Percentiles rank a stretch among this genome's conserved stretches.
These are phyloP conservation scores for Dromiciops gliroides DNA, from an alignment of 2,113 vertebrate genomes.

Conservation along the genomic window DNA sequence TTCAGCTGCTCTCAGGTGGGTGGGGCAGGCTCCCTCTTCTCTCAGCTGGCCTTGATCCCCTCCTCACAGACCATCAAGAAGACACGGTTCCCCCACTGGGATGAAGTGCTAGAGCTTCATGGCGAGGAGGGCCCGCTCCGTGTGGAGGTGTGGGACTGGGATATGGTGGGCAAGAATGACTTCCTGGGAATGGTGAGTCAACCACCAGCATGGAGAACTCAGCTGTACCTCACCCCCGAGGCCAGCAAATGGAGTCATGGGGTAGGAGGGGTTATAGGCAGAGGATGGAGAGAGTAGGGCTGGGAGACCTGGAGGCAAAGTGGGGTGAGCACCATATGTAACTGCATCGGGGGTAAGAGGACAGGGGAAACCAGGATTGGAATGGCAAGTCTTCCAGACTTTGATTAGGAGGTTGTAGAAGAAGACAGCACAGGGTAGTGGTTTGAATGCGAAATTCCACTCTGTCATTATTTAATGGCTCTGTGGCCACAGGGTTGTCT, in stretches of 20 bases:
- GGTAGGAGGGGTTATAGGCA: neutral
- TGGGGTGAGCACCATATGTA: neutral
- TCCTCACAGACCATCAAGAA: constrained; percentile 91
- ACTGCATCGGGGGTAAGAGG: neutral
- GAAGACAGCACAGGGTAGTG: neutral
- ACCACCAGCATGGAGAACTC: neutral
- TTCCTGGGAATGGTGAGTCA: constrained; percentile 91
- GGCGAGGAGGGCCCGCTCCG: constrained; percentile 69
- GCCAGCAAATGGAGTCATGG: neutral
- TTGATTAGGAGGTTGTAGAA: neutral
- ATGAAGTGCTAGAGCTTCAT: constrained; percentile 88
- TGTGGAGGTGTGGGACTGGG: constrained; percentile 95
- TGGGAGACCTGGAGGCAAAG: neutral
- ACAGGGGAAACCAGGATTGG: neutral
- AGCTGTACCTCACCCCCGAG: neutral
- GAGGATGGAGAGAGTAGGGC: neutral
- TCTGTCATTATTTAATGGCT: neutral
- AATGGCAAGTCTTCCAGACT: neutral
- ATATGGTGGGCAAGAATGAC: constrained; percentile 96
- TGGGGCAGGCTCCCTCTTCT: neutral
- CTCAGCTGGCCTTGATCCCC: neutral
- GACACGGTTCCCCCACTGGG: constrained; percentile 93
- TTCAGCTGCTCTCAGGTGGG: neutral
- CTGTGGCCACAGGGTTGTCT: neutral
- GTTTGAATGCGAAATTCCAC: neutral